Evolutionary conservation across 92 coral and sea anemone genomes (phyloP).

Genomic region (Siderastrea siderea): DNA sequence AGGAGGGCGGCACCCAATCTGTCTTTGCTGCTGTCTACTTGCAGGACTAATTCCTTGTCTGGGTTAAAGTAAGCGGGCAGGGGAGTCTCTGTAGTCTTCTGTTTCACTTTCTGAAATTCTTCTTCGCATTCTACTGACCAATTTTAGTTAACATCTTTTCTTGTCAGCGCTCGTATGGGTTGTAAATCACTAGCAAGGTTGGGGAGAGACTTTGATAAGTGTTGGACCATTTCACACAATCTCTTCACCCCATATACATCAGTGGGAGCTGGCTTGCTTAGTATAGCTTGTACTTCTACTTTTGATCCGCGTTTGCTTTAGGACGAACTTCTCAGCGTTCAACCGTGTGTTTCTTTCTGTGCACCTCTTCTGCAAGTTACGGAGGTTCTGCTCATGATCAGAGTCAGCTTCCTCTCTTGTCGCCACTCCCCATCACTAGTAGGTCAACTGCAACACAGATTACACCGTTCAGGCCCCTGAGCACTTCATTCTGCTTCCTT

Average conservation of each 20-base stretch:
- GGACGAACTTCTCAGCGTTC: too few species aligned
- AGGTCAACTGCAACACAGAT: conserved; percentile 41
- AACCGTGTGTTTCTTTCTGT: too few species aligned
- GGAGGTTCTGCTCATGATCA: too few species aligned
- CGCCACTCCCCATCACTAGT: conserved; percentile 38
- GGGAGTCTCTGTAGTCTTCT: too few species aligned
- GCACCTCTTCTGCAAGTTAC: not conserved
- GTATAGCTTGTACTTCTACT: too few species aligned
- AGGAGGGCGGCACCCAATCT: conserved; percentile 64
- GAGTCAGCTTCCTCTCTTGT: conserved; percentile 33
- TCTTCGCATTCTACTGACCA: too few species aligned
- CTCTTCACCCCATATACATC: conserved; percentile 25
- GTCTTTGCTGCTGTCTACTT: conserved; percentile 67
- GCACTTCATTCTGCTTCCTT: conserved; percentile 37
- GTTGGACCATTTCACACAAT: conserved; percentile 71
- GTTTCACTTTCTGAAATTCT: too few species aligned
- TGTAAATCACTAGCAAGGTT: conserved; percentile 53
- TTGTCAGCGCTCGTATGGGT: conserved; percentile 61
- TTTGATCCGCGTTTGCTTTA: too few species aligned
- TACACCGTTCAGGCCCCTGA: conserved; percentile 44
- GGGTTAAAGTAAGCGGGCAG: too few species aligned
- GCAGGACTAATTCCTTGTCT: conserved; percentile 46
- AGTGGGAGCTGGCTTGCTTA: not conserved
- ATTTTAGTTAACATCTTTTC: conserved; percentile 64
- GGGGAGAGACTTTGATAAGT: conserved; percentile 60